Base-by-base conservation (phyloP, 2,888 invertebrate genomes). In the Hypercompe scribonia region DNA sequence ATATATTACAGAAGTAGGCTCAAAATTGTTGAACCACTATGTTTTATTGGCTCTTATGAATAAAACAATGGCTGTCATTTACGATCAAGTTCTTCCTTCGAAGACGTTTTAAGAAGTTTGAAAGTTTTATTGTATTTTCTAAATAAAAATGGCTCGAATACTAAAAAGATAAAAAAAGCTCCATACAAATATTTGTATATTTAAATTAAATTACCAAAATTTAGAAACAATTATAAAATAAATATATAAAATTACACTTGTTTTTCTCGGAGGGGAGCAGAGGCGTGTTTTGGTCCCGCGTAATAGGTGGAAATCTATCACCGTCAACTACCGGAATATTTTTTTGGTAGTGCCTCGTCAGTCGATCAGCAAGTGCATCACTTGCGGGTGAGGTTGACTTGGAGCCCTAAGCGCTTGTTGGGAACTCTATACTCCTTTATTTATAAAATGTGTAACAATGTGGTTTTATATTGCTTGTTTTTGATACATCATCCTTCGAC, bases 1-100 rank as follows among this genome's bases (percentile, higher is more conserved):
- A 79, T 82, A 58, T 76, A 79, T 83, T 84, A 74, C 79, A 70
- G 70, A 79, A 77, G 68, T 73, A 73, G 74, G 74, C 73, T 81
- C 72, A 73, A 83, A 81, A 77, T 75, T 81, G 75, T 71, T 75
- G 78, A 78, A 78, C 72, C 76, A 83, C 78, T 80, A 78, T 81
- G 74, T 58, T 78, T 83, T 78, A 83, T 83, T 68, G 72, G 46
- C 50, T 64, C 71, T 71, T 78, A 81, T 81, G 81, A 83, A 81
- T 81, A 83, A 83, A 75, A 83, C 73, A 82, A 69, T 63, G 65
- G 73, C 70, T 73, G 74, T 75, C 78, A 81, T 81, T 83, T 81
- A 74, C 76, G 71, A 81, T 65, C 73, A 77, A 71, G 76, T 81
- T 75, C 69, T 70, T 74, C 68, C 70, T 76, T 74, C 58, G 42